Evolutionary conservation across 2,797 vertebrate genomes (phyloP), one percentile per base, ranked within the genome.

Genomic region (Catostomus latipinnis): DNA sequence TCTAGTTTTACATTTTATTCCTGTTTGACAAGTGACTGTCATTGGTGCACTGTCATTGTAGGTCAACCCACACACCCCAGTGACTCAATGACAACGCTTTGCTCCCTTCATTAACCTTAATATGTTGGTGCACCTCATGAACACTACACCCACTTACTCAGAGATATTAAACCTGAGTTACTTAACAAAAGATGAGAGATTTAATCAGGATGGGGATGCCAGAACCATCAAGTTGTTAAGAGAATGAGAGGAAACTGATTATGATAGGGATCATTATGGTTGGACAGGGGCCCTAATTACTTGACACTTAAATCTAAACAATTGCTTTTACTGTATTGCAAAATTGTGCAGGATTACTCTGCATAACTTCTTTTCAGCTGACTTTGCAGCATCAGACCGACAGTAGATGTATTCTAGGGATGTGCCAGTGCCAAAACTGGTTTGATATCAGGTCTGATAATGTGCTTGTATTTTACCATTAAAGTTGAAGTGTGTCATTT

Each of bases 101-200:
- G 60, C 50, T 65, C 67, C 49, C 34, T n/a, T 63, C 76, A 71
- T 78, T 78, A 78, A 56, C 60, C 56, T 65, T 71, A 72, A 71
- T 65, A 79, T 52, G 69, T 14, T 49, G 16, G 60, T 65, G 49
- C 34, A 66, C 34, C 34, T 70, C 70, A 46, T 12, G 58, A 57
- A 65, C 45, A 65, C 70, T 63, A 53, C 50, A 70, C 73, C 60
- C 45, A 49, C 13, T n/a, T 34, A 43, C 6, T 82, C 54, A n/a
- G 14, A 68, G 50, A 82, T 68, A 22, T 74, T 80, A 49, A 79
- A 57, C 48, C 53, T 60, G 62, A 67, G 57, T 66, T 54, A 75
- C 48, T 48, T 67, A 9, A 82, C 49, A 69, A 63, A 48, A 71
- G 62, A 72, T 76, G 57, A 61, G 43, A 62, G 16, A 62, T 67